phyloP scores from a whole-genome alignment of 2,113 vertebrate genomes.

The Scomber scombrus region DNA sequence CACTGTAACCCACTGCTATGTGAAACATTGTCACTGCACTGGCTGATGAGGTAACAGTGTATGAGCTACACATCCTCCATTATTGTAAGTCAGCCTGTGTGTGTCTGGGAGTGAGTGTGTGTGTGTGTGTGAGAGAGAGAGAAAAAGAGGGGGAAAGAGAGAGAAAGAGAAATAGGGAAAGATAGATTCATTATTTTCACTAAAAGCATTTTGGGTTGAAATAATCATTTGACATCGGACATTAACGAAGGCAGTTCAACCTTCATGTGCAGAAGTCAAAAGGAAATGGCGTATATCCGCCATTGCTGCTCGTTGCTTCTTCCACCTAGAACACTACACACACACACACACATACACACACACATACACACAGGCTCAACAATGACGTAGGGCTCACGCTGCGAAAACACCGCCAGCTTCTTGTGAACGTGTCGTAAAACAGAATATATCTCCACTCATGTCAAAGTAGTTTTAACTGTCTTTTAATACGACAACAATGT shows the following conservation, averaged over 20 bases:
- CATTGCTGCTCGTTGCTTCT: slow-evolving; percentile 64
- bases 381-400: slow-evolving; percentile 58
- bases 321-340: slow-evolving; percentile 26
- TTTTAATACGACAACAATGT: neutral
- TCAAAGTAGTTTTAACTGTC: neutral
- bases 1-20: neutral
- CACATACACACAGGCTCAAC: slow-evolving; percentile 1
- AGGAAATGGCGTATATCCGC: slow-evolving; percentile 73
- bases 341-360: slow-evolving; percentile 19
- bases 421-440: neutral
- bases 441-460: neutral
- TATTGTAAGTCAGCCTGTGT: neutral
- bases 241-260: slow-evolving; percentile 7
- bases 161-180: neutral
- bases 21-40: neutral
- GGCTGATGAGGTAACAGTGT: neutral
- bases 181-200: neutral
- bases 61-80: slow-evolving; percentile 17
- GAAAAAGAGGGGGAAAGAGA: neutral
- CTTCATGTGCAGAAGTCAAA: slow-evolving; percentile 14
- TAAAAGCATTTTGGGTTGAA: neutral
- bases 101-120: slow-evolving; percentile 2
- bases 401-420: neutral
- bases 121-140: neutral
- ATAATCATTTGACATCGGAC: neutral